These are phyloP conservation scores for Agapornis canus DNA, from an alignment of 2,797 vertebrate species.

Conservation along the genomic window DNA sequence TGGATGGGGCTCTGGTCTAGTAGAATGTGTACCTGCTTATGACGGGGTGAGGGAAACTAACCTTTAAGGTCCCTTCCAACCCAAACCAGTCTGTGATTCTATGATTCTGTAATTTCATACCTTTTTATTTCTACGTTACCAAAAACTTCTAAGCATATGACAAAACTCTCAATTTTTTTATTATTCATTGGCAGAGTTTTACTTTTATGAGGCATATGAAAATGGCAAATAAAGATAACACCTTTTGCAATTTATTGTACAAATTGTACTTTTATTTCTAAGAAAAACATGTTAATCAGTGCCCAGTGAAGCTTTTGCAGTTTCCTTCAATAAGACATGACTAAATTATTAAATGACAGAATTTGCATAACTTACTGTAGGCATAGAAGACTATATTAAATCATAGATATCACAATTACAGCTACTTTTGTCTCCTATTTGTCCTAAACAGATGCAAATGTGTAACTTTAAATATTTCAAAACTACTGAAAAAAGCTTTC, in stretches of 20 bases:
- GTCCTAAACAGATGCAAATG: background rate
- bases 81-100: background rate
- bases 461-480: background rate
- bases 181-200: background rate
- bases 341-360: background rate
- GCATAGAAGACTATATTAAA: background rate
- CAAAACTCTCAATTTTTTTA: background rate
- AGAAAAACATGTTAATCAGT: background rate
- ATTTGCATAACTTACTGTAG: background rate
- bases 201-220: background rate
- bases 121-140: background rate
- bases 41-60: background rate
- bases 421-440: background rate
- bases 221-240: background rate
- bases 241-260: background rate
- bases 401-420: background rate
- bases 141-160: background rate
- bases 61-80: background rate
- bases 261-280: background rate
- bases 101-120: background rate
- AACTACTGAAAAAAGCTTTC: background rate
- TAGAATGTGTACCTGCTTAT: background rate
- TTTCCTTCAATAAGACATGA: background rate
- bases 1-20: background rate
- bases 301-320: background rate